Base-by-base conservation (phyloP, 2,797 vertebrate species). In the Gymnopithys bicolor region DNA sequence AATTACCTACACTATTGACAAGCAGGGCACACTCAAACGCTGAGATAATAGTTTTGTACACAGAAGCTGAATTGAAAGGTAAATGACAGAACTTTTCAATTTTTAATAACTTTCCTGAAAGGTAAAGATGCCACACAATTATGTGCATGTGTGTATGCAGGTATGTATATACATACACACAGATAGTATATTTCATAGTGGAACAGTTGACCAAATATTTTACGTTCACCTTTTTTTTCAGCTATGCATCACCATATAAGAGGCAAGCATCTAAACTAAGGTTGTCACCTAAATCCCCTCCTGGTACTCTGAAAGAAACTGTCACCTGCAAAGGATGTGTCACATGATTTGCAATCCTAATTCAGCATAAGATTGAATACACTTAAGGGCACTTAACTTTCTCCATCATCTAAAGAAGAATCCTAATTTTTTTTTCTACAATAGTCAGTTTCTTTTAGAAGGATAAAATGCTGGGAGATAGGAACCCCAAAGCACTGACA, bases 1-100 rank as follows among this genome's bases (percentile, higher is more conserved):
- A 97, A 97, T 97, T 97, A 93, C 90, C 96, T 97, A 82, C 32
- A 60, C 53, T 84, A 64, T 87, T 83, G 85, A 94, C 86, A 97
- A 96, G 83, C 53, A 87, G 41, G 52, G 35, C 67, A 93, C 60
- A 64, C 83, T 95, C 67, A 74, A 78, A 95, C 70, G 52, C 83
- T 59, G 52, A 84, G 90, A 43, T 68, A 89, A 89, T 70, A 80
- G 69, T 88, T 97, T 93, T 83, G 43, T 82, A 84, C 33, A 35
- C 3, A 9, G 53, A 95, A 95, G 88, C 59, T 77, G 83, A 97
- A 96, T 96, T 96, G 62, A 92, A 90, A 70, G 24, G 66, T 63
- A 88, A 96, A 96, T 89, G 67, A 84, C 37, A 63, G 33, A 76
- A 83, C 17, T 11, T 87, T 96, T 84, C 32, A 23, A 16, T 68